Evolutionary conservation across 2,888 invertebrate genomes (phyloP), one percentile per base, ranked within the genome.

Genomic region (Drosophila mimica): DNA sequence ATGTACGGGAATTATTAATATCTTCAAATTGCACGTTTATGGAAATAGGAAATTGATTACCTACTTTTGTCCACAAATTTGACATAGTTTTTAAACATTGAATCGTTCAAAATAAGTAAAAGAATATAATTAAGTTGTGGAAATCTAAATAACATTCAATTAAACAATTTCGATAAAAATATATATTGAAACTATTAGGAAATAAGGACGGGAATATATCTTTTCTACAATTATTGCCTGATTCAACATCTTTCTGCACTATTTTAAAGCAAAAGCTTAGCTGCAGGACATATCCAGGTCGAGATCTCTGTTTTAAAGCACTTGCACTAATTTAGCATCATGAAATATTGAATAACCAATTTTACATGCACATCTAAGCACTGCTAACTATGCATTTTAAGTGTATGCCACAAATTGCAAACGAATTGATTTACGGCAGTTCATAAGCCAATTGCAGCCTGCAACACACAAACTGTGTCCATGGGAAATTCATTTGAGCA

Each of bases 361-460:
- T 56, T 15, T 30, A 4, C 13, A 36, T 11, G 20, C 15, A 8
- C n/a, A 8, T 33, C 33, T 9, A 53, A 53, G 15, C 36, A 38
- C 8, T 0, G 36, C 13, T 38, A 7, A 30, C 30, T 30, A 28
- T 49, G 38, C 38, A 28, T 36, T 54, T 56, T 38, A 57, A 40
- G 30, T 31, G 31, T 30, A 53, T 68, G 31, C 20, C 49, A 52
- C 63, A 60, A 74, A 79, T 61, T 63, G 56, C 49, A 11, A 33
- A 4, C 7, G 46, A 46, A 70, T 70, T 66, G 60, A 61, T 89
- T 77, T 54, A 51, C 56, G 31, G 52, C 56, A 70, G 66, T 65
- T 68, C 43, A 58, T 40, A 76, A 69, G 66, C 70, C 68, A 79
- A 65, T 60, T 70, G 49, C 57, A 61, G 61, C 9, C 25, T 30